phyloP scores from a whole-genome alignment of 2,113 vertebrate genomes.

The Polyodon spathula region DNA sequence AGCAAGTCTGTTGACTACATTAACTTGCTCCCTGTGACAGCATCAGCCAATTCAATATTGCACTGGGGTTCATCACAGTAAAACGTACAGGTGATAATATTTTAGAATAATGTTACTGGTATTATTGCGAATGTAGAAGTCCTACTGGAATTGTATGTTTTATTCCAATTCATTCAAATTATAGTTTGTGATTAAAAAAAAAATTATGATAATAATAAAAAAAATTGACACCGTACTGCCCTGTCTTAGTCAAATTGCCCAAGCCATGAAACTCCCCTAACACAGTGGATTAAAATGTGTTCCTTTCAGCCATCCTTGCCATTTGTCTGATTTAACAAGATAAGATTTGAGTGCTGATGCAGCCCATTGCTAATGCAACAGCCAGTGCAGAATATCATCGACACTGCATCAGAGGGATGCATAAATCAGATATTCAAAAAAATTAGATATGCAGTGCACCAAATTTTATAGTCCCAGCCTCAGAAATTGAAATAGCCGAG shows the following conservation, averaged over 20 bases:
- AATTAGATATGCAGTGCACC: slow-evolving; percentile 92
- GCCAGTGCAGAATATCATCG: slow-evolving; percentile 68
- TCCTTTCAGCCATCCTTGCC: slow-evolving; percentile 64
- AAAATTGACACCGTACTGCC: not conserved
- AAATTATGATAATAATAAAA: too few species aligned
- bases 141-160: slow-evolving; percentile 3
- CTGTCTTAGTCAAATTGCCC: slow-evolving; percentile 39
- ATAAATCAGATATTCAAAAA: slow-evolving; percentile 89
- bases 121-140: not conserved
- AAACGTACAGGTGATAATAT: not conserved
- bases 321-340: slow-evolving; percentile 98
- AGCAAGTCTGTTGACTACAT: not conserved
- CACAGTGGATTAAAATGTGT: slow-evolving; percentile 67
- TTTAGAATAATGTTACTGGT: not conserved
- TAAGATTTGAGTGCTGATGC: slow-evolving; percentile 94
- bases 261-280: slow-evolving; percentile 55
- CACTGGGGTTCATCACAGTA: too few species aligned
- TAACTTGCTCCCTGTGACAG: not conserved
- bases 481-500: slow-evolving; percentile 83
- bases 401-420: slow-evolving; percentile 69
- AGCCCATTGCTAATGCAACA: slow-evolving; percentile 85
- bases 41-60: not conserved
- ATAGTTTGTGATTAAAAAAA: not conserved
- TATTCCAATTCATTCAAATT: not conserved
- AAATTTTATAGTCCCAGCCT: slow-evolving; percentile 82